Evolutionary conservation across 1,140 invertebrate species (phyloP), one percentile per base, ranked within the genome.

Genomic region (Eufriesea mexicana): DNA sequence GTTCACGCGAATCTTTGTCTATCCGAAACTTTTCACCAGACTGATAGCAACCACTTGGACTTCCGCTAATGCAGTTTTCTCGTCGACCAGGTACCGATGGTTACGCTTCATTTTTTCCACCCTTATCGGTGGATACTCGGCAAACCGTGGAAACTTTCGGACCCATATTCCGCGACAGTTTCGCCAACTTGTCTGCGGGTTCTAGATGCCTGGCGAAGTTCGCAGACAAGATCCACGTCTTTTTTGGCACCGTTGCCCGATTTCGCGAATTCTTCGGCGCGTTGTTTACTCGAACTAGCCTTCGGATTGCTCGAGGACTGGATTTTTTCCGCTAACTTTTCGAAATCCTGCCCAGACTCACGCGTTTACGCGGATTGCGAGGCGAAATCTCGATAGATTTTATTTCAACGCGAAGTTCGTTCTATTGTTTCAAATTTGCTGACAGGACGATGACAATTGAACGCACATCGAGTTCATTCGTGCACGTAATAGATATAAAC

Each of bases 41-140:
- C 68, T 57, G 81, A 68, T 61, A 83, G 61, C 73, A 45, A 25
- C 64, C 70, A 79, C 68, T 83, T 74, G 73, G 49, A 68, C 66
- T 64, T 67, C 70, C 57, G 62, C 78, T 89, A 89, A 89, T 89
- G 87, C 87, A 89, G 85, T 89, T 89, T 87, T 79, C 87, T 89
- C 85, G 87, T 89, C 85, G 72, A 67, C 64, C 62, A 64, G n/a
- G 61, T 67, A 61, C 59, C 79, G 72, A 75, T 73, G 83, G 85
- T 59, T 57, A 73, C 54, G 70, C 62, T 74, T 57, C 28, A 85
- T 79, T 86, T 72, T 80, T 73, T 77, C 55, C 20, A 14, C 35
- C 59, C 23, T 54, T 49, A 28, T 78, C 54, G 54, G 16, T 64
- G 64, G 54, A 35, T 14, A 35, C 47, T 12, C 18, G 12, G n/a